These are phyloP conservation scores for Caloenas nicobarica DNA, from an alignment of 2,113 vertebrate species.

Conservation along the genomic window DNA sequence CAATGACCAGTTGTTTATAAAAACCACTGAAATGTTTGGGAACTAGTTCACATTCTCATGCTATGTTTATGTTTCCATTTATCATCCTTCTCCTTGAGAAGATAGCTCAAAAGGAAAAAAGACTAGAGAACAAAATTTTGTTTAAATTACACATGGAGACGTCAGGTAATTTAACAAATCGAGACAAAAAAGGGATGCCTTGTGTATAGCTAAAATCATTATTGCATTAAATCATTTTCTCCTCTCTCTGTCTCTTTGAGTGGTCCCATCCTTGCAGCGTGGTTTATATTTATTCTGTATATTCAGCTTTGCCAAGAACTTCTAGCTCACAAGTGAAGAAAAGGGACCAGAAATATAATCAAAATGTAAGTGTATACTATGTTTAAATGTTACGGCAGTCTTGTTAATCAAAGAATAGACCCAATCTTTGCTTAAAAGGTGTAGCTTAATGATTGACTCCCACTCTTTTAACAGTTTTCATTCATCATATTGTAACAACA, in stretches of 20 bases:
- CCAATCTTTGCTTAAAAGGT: background rate
- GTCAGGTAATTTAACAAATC: slow-evolving; percentile 78
- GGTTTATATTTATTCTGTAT: slow-evolving; percentile 39
- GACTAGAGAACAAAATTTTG: slow-evolving; percentile 73
- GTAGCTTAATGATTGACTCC: background rate
- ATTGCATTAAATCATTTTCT: slow-evolving; percentile 72
- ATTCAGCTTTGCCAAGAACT: slow-evolving; percentile 48
- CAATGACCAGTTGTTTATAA: slow-evolving; percentile 79
- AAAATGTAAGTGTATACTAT: background rate
- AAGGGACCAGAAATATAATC: background rate
- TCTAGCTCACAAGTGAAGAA: background rate
- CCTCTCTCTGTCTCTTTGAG: background rate
- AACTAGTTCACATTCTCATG: slow-evolving; percentile 79
- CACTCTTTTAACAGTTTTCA: background rate
- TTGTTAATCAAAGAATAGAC: background rate
- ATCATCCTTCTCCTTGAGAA: slow-evolving; percentile 77
- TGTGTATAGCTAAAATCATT: slow-evolving; percentile 75
- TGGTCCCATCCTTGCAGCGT: background rate
- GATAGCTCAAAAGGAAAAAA: slow-evolving; percentile 75
- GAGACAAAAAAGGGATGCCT: slow-evolving; percentile 66
- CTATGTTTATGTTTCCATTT: slow-evolving; percentile 80
- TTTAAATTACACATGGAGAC: slow-evolving; percentile 77
- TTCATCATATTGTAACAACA: background rate
- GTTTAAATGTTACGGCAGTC: background rate
- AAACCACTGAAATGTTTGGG: slow-evolving; percentile 79